Conservation (phyloP, 2,888 invertebrate species). For the Mesoligia furuncula region DNA sequence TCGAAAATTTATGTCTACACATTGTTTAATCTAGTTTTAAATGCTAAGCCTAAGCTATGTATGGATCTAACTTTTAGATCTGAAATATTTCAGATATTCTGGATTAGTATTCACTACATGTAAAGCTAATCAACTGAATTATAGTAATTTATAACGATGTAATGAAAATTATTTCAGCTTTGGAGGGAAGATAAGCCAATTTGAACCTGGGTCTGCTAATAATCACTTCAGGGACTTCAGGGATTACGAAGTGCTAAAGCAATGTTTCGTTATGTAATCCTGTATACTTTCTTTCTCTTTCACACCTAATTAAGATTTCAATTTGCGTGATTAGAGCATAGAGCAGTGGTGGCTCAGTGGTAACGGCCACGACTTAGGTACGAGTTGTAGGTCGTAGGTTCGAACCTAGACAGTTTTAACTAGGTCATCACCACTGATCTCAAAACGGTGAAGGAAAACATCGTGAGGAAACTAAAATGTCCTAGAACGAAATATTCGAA, state of each 20-base stretch:
- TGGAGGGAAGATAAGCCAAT: background rate
- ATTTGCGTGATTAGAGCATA: background rate
- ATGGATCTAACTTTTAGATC: constrained; percentile 32
- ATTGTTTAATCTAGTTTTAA: constrained; percentile 24
- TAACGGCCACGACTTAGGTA: background rate
- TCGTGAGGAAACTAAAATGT: too few species aligned
- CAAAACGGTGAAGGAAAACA: too few species aligned
- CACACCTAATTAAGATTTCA: too few species aligned
- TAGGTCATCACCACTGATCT: too few species aligned
- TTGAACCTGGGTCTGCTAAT: background rate
- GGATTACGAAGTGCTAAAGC: background rate
- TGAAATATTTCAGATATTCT: constrained; percentile 31
- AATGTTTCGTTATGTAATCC: background rate
- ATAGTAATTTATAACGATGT: constrained; percentile 20
- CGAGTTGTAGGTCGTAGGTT: background rate
- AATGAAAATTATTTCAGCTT: constrained; percentile 7
- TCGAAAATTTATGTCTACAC: background rate
- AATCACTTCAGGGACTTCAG: background rate
- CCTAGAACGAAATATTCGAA: too few species aligned
- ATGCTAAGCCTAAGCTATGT: constrained; percentile 3
- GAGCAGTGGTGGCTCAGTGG: background rate
- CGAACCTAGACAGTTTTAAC: background rate
- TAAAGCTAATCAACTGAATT: constrained; percentile 22
- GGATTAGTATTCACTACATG: constrained; percentile 23
- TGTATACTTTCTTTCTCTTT: background rate